A percentile compares a stretch with the other conserved stretches of the same genome.
These are phyloP conservation scores for Pristionchus fissidentatus DNA, from an alignment of 2,888 invertebrate species.

Conservation along the genomic window DNA sequence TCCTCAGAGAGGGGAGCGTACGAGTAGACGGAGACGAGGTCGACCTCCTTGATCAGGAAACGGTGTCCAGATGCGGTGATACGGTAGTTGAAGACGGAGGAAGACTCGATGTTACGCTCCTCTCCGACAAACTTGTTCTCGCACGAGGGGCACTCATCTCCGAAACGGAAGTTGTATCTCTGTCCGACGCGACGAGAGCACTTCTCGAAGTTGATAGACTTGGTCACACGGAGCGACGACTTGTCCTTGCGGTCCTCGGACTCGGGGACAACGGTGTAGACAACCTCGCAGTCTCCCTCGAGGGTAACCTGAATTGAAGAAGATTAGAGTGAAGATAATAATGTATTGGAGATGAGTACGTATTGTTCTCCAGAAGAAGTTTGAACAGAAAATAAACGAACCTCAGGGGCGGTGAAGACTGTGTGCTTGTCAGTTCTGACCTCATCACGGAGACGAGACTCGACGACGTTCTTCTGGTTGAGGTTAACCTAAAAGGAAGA, in stretches of 20 bases:
- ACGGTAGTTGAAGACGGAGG: constrained; percentile 57
- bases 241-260: constrained; percentile 49
- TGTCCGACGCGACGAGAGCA: constrained; percentile 73
- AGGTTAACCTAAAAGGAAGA: constrained; percentile 2
- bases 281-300: constrained; percentile 69
- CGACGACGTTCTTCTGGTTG: constrained; percentile 16
- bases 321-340: not conserved
- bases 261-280: constrained; percentile 55
- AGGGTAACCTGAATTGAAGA: constrained; percentile 54
- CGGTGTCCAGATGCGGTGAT: not conserved
- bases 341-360: no score
- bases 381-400: constrained; percentile 48
- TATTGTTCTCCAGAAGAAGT: not conserved
- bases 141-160: constrained; percentile 56
- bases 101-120: constrained; percentile 14
- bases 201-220: constrained; percentile 76
- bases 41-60: constrained; percentile 47
- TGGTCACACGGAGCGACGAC: constrained; percentile 54
- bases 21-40: constrained; percentile 45
- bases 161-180: constrained; percentile 56
- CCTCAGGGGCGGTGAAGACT: constrained; percentile 54
- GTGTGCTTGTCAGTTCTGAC: constrained; percentile 39
- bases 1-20: not conserved
- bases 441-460: not conserved
- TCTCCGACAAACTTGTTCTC: constrained; percentile 49